Evolutionary conservation across 2,888 invertebrate species (phyloP), one percentile per base, ranked within the genome.

Genomic region (Tetragonula carbonaria): DNA sequence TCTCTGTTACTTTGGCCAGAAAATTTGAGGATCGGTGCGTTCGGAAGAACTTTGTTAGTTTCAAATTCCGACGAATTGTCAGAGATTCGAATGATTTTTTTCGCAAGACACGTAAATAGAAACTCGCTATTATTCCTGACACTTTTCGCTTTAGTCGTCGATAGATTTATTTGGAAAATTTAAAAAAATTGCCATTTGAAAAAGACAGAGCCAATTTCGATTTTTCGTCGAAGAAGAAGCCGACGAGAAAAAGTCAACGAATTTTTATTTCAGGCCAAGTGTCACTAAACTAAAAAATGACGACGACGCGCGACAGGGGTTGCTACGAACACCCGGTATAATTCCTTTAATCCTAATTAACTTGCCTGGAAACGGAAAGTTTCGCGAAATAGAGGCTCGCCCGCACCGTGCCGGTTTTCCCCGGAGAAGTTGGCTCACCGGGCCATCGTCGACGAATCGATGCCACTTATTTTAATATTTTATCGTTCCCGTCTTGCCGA

Each of bases 391-490:
- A 38, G 5, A 45, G 45, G 11, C 21, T 14, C 2, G 28, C 8
- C 18, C 23, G n/a, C 45, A 45, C 45, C 38, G 38, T 8, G 38
- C 8, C 45, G 45, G 11, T 45, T 62, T 62, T 51, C 23, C 8
- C 38, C 50, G 16, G 13, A 14, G n/a, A 59, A 51, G 21, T 21
- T 21, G 28, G 21, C 38, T 45, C 14, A 51, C 18, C 62, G 13
- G n/a, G 11, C 11, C 18, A n/a, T n/a, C 0, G 33, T 53, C 6
- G 62, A 33, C 21, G 72, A 28, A 63, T 72, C 63, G 72, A 55
- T n/a, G 50, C 28, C 57, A 66, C 74, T 78, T 67, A 57, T 78
- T 78, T 74, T 51, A 74, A 78, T 78, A 74, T 67, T 78, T 76
- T 55, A 55, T 18, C 33, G 28, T 33, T 62, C n/a, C 51, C 33